These are phyloP conservation scores for Thalassarche chlororhynchos DNA, from an alignment of 2,113 vertebrate genomes.

Conservation along the genomic window DNA sequence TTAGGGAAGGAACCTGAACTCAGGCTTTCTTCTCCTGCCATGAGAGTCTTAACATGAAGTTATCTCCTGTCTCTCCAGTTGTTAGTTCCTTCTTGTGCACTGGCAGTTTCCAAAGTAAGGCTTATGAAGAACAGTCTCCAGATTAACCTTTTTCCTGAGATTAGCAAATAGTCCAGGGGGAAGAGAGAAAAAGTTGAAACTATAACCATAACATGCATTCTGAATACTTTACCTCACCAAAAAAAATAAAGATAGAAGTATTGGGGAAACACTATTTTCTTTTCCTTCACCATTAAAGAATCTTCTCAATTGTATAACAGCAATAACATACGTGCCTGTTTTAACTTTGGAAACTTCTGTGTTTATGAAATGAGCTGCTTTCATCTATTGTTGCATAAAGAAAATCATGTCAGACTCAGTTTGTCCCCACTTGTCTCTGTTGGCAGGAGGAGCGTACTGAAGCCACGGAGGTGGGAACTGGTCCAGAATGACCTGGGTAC, in stretches of 20 bases:
- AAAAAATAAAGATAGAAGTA: neutral
- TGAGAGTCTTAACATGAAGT: neutral
- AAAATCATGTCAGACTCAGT: neutral
- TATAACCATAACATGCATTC: neutral
- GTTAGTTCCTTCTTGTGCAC: neutral
- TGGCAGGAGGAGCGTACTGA: fast-evolving
- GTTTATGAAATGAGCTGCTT: neutral
- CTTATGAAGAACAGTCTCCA: neutral
- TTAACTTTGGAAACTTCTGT: neutral
- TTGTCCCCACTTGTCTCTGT: neutral
- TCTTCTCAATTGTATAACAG: fast-evolving
- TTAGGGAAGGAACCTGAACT: neutral
- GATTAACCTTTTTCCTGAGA: neutral
- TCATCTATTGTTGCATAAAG: neutral
- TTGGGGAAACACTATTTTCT: neutral
- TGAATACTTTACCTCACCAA: neutral
- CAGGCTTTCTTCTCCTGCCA: neutral
- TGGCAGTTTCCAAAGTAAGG: neutral
- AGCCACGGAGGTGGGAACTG: neutral
- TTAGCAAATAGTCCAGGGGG: neutral
- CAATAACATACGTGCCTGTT: fast-evolving
- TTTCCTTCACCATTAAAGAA: neutral
- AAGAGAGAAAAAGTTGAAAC: neutral
- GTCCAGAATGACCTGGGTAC: neutral
- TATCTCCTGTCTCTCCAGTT: neutral